Percentiles rank a stretch among this genome's conserved stretches.
These are phyloP conservation scores for Ashinkailepas kermadecensis DNA, from an alignment of 2,888 invertebrate genomes.

Conservation along the genomic window DNA sequence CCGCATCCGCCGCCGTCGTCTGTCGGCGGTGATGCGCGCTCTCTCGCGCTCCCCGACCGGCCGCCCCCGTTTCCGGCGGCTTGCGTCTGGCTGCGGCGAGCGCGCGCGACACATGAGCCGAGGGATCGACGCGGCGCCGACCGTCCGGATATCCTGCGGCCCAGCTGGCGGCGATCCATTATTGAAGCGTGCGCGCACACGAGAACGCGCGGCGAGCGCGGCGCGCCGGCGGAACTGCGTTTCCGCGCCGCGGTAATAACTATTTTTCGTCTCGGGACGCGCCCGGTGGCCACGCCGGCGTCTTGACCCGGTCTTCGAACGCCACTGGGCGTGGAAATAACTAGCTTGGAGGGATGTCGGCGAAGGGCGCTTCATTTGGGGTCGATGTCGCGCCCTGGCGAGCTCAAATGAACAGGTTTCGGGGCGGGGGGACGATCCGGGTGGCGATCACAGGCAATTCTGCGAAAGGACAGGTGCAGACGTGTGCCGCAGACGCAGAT, in stretches of 20 bases:
- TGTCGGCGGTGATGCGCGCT: too few species aligned
- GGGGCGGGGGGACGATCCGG: too few species aligned
- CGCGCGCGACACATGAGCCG: neutral
- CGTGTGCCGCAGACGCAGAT: too few species aligned
- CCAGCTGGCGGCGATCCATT: slow-evolving; percentile 8
- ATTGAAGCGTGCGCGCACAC: neutral
- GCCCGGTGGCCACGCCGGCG: neutral
- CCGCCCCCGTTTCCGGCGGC: neutral
- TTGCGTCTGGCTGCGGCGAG: neutral
- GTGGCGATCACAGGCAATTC: too few species aligned
- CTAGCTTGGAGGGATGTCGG: neutral
- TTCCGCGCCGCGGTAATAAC: neutral
- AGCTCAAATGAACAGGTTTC: too few species aligned
- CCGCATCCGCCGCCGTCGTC: too few species aligned
- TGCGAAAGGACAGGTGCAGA: too few species aligned
- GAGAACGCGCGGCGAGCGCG: too few species aligned
- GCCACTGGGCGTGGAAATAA: neutral
- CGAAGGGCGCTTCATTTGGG: neutral
- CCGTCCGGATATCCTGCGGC: neutral
- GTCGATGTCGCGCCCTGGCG: neutral
- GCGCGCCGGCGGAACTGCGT: neutral
- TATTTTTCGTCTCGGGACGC: neutral
- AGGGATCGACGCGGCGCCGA: neutral
- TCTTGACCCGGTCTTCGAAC: neutral
- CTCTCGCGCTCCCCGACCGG: neutral